Base-by-base conservation (phyloP, 1,140 invertebrate species). In the Holcopasites calliopsidis region DNA sequence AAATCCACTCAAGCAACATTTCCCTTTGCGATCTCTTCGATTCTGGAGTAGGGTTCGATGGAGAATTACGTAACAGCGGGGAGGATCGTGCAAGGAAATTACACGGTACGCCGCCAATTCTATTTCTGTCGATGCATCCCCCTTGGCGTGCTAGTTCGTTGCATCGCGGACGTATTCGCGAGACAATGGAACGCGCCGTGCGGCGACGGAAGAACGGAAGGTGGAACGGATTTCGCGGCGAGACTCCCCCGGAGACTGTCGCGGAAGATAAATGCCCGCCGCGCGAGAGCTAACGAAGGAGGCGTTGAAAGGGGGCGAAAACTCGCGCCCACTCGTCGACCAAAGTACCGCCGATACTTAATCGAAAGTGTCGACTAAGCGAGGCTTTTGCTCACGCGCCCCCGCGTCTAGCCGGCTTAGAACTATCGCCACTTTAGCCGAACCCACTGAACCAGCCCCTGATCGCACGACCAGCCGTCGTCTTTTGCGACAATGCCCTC, bases 341-440 rank as follows among this genome's bases (percentile, higher is more conserved):
- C 38, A 80, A 74, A 70, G 73, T 64, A n/a, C n/a, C n/a, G n/a
- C 66, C 61, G 68, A 61, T 70, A 78, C 73, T 84, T 83, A 80
- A 83, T 84, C 83, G 82, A 83, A 83, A 84, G 42, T 61, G 73
- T 68, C 81, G 64, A 80, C 40, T 80, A 84, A 84, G 77, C 80
- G 44, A 52, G 31, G 69, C 79, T 71, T 73, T 64, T 71, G 60
- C 80, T 82, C 70, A 75, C 60, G 40, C n/a, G 11, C 28, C 13
- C 3, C 60, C 33, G 44, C 21, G 57, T 23, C 31, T 28, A 28
- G 31, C 26, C 23, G 11, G 16, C 26, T 18, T 18, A 21, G 35
- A 64, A 66, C 58, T 68, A 68, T 61, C 77, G 47, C 16, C 33
- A 2, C 16, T 31, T 16, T 58, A 18, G 5, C 21, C 57, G n/a